phyloP scores from a whole-genome alignment of 2,888 invertebrate genomes.

The Cheilosia pagana region DNA sequence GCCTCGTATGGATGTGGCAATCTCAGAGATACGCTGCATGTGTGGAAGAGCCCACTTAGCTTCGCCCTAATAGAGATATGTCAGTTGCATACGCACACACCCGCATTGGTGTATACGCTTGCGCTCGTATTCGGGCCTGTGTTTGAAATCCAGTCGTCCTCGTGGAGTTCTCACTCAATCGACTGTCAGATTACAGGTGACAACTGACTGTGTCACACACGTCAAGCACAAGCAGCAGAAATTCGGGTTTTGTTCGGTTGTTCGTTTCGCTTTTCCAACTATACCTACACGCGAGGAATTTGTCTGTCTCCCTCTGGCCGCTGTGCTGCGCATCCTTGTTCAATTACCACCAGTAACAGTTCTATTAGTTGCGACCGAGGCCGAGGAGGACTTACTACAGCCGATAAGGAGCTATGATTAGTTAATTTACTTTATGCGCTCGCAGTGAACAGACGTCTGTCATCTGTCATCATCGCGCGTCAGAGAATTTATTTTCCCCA shows the following conservation, averaged over 20 bases:
- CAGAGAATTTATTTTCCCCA: slow-evolving; percentile 39
- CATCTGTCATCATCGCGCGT: slow-evolving; percentile 56
- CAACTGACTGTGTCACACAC: slow-evolving; percentile 82
- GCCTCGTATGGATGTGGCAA: slow-evolving; percentile 51
- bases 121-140: slow-evolving; percentile 51
- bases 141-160: slow-evolving; percentile 76
- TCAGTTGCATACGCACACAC: slow-evolving; percentile 56
- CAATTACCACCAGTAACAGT: slow-evolving; percentile 79
- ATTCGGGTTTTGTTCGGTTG: slow-evolving; percentile 69
- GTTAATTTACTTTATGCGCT: slow-evolving; percentile 83
- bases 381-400: slow-evolving; percentile 79
- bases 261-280: slow-evolving; percentile 46
- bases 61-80: slow-evolving; percentile 71
- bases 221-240: slow-evolving; percentile 70
- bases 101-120: slow-evolving; percentile 57
- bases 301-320: slow-evolving; percentile 51
- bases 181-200: slow-evolving; percentile 84
- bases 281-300: slow-evolving; percentile 1
- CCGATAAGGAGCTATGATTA: slow-evolving; percentile 82
- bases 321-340: slow-evolving; percentile 36
- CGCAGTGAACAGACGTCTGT: slow-evolving; percentile 82
- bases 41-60: slow-evolving; percentile 44
- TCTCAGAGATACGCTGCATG: slow-evolving; percentile 12
- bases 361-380: slow-evolving; percentile 77
- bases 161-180: slow-evolving; percentile 78